These are phyloP conservation scores for Acanthacorydalis orientalis DNA, from an alignment of 2,888 invertebrate genomes.

Conservation along the genomic window DNA sequence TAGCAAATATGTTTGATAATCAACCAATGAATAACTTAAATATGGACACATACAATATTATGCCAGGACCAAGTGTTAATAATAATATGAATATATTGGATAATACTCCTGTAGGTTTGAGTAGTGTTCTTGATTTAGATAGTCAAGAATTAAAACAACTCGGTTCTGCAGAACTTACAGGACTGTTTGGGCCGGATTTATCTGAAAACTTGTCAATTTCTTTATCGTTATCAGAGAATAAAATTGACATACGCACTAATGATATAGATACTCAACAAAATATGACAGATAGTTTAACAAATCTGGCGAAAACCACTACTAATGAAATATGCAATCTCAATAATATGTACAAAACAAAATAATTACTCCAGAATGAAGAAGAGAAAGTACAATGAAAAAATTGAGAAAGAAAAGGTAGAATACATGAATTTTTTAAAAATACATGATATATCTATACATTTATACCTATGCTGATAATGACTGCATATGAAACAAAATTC, in stretches of 20 bases:
- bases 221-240: constrained; percentile 27
- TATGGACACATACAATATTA: background rate
- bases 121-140: constrained; percentile 20
- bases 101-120: constrained; percentile 14
- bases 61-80: too few relatives aligned
- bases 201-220: constrained; percentile 30
- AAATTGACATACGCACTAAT: constrained; percentile 11
- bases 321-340: constrained; percentile 25
- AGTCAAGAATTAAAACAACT: constrained; percentile 21
- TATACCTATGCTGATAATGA: too few relatives aligned
- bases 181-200: constrained; percentile 23
- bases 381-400: too few relatives aligned
- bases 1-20: background rate
- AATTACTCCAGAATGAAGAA: too few relatives aligned
- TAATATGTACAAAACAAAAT: constrained; percentile 16
- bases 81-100: constrained; percentile 8
- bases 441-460: too few relatives aligned
- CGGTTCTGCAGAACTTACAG: constrained; percentile 25
- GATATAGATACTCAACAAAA: constrained; percentile 15
- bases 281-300: constrained; percentile 38
- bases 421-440: too few relatives aligned
- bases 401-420: too few relatives aligned
- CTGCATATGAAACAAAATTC: too few relatives aligned
- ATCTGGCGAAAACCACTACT: constrained; percentile 27
- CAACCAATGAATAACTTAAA: background rate